Percentiles rank a stretch among this genome's conserved stretches.
These are phyloP conservation scores for Anaspis maculata DNA, from an alignment of 2,888 invertebrate species.

Conservation along the genomic window DNA sequence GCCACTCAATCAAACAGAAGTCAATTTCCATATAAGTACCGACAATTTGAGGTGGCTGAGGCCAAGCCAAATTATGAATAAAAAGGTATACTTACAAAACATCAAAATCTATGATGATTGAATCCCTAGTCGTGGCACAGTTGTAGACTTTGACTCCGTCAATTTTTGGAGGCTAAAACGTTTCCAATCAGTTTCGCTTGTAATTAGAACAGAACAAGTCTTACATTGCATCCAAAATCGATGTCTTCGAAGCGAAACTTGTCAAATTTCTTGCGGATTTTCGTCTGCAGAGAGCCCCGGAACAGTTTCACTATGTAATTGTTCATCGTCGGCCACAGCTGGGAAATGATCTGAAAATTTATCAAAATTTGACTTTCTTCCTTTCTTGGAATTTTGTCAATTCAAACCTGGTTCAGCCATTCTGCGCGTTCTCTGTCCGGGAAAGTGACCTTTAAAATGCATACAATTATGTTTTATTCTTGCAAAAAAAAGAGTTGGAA, in stretches of 20 bases:
- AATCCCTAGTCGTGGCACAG: slow-evolving; percentile 78
- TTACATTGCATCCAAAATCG: slow-evolving; percentile 29
- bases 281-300: slow-evolving; percentile 25
- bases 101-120: slow-evolving; percentile 93
- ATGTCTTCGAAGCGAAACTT: slow-evolving; percentile 31
- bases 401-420: slow-evolving; percentile 33
- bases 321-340: slow-evolving; percentile 30
- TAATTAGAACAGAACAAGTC: too few relatives aligned
- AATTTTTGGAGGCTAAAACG: slow-evolving; percentile 74
- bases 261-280: slow-evolving; percentile 30
- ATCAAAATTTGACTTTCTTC: background rate
- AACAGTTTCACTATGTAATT: slow-evolving; percentile 27
- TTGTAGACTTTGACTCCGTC: slow-evolving; percentile 94
- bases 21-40: too few relatives aligned
- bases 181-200: slow-evolving; percentile 1
- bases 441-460: slow-evolving; percentile 29
- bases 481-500: too few relatives aligned
- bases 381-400: slow-evolving; percentile 16
- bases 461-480: too few relatives aligned
- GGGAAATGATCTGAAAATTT: slow-evolving; percentile 22
- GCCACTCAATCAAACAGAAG: too few relatives aligned
- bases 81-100: slow-evolving; percentile 59
- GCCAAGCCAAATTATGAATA: too few relatives aligned
- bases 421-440: slow-evolving; percentile 33
- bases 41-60: too few relatives aligned